phyloP scores from a whole-genome alignment of 2,888 invertebrate genomes.

The Drosophila quinaria region DNA sequence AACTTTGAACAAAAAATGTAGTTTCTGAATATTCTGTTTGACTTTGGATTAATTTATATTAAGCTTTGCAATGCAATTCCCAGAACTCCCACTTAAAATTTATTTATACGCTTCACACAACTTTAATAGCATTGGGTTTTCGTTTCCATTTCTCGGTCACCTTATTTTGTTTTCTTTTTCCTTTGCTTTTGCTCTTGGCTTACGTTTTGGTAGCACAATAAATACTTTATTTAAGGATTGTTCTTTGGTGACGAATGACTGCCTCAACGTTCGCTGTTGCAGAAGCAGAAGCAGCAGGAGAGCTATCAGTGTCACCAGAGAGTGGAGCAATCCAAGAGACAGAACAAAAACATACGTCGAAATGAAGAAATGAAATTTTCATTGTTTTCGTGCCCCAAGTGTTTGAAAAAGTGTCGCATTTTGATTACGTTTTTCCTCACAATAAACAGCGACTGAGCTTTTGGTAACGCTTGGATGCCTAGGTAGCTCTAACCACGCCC shows the following conservation, averaged over 20 bases:
- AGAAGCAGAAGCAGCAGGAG: neutral
- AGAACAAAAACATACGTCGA: slow-evolving; percentile 51
- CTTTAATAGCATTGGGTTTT: slow-evolving; percentile 55
- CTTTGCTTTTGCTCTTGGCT: slow-evolving; percentile 11
- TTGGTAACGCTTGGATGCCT: slow-evolving; percentile 50
- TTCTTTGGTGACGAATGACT: slow-evolving; percentile 49
- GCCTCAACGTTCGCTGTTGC: slow-evolving; percentile 15
- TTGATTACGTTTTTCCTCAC: slow-evolving; percentile 74
- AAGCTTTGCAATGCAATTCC: slow-evolving; percentile 29
- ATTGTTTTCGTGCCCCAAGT: slow-evolving; percentile 71
- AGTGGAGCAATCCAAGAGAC: slow-evolving; percentile 5
- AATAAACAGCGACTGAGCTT: slow-evolving; percentile 63
- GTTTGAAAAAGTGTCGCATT: slow-evolving; percentile 79
- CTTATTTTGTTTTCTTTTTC: slow-evolving; percentile 15
- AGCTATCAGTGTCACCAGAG: slow-evolving; percentile 2
- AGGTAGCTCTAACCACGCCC: slow-evolving; percentile 23
- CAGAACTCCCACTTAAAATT: slow-evolving; percentile 48
- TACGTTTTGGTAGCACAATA: slow-evolving; percentile 51
- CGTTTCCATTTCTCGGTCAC: neutral
- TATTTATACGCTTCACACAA: slow-evolving; percentile 55
- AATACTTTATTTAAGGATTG: slow-evolving; percentile 74
- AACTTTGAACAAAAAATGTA: neutral
- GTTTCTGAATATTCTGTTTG: neutral
- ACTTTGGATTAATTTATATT: slow-evolving; percentile 18
- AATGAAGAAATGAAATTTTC: slow-evolving; percentile 78